Percentiles rank a stretch among this genome's conserved stretches.
phyloP scores from a whole-genome alignment of 1,140 invertebrate genomes.

The Acromyrmex heyeri region DNA sequence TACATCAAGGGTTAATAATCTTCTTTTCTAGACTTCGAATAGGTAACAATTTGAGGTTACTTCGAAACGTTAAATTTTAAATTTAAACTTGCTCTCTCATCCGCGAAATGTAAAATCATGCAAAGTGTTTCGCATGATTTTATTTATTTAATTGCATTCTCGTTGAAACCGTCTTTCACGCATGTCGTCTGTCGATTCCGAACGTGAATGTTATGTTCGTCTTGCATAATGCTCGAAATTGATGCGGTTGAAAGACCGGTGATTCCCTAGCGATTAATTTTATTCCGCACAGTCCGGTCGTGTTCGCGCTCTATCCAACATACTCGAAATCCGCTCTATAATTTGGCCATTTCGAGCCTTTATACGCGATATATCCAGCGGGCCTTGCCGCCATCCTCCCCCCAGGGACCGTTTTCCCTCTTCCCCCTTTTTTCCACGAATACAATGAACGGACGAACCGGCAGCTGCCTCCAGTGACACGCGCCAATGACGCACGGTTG shows the following conservation, averaged over 20 bases:
- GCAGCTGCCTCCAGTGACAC: constrained; percentile 74
- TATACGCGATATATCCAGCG: constrained; percentile 71
- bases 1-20: background rate
- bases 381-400: constrained; percentile 45
- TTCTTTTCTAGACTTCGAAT: background rate
- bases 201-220: background rate
- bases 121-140: background rate
- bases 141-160: background rate
- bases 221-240: constrained; percentile 51
- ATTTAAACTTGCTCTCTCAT: background rate
- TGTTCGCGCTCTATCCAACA: constrained; percentile 18
- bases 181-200: background rate
- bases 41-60: background rate
- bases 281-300: background rate
- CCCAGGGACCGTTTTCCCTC: constrained; percentile 73
- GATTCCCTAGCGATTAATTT: constrained; percentile 37
- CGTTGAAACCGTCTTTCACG: background rate
- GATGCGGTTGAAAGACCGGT: constrained; percentile 2
- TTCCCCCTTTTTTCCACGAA: constrained; percentile 68
- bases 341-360: constrained; percentile 76
- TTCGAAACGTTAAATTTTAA: background rate
- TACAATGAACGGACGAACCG: constrained; percentile 68
- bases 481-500: constrained; percentile 68
- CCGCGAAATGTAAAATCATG: background rate
- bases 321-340: constrained; percentile 73